Conservation (phyloP, 2,797 vertebrate species). For the Taenioides sp. region DNA sequence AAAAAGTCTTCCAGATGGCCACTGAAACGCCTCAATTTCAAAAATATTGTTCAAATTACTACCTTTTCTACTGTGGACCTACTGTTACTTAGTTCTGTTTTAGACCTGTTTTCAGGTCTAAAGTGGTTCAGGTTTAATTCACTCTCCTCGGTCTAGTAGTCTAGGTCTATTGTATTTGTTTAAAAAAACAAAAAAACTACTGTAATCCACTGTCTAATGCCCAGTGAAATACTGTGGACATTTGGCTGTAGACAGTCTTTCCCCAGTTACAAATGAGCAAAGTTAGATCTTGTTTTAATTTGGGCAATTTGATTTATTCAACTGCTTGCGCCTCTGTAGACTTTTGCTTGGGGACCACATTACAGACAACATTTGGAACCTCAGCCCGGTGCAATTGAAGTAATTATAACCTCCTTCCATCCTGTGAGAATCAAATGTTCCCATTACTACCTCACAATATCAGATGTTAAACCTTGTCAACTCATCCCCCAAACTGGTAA, state of each 20-base stretch:
- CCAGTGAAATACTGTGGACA: background rate
- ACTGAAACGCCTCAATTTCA: no score
- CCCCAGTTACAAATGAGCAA: background rate
- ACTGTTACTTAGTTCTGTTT: no score
- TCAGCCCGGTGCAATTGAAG: conserved; percentile 1
- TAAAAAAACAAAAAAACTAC: no score
- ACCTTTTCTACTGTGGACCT: no score
- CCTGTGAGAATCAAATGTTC: conserved; percentile 9
- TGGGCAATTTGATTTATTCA: background rate
- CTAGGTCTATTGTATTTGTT: no score
- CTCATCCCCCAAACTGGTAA: conserved; percentile 13
- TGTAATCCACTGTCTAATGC: no score
- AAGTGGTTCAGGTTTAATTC: no score
- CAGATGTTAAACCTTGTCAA: conserved; percentile 1
- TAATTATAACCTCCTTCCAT: conserved; percentile 8
- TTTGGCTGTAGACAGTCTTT: background rate
- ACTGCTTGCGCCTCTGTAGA: background rate
- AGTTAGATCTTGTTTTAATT: background rate
- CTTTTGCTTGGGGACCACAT: background rate
- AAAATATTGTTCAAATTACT: no score
- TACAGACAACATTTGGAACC: conserved; percentile 6
- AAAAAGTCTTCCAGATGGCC: no score
- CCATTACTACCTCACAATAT: background rate
- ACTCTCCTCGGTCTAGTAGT: no score
- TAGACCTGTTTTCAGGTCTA: no score